phyloP scores from a whole-genome alignment of 1,140 invertebrate species.

The Ectropis grisescens region DNA sequence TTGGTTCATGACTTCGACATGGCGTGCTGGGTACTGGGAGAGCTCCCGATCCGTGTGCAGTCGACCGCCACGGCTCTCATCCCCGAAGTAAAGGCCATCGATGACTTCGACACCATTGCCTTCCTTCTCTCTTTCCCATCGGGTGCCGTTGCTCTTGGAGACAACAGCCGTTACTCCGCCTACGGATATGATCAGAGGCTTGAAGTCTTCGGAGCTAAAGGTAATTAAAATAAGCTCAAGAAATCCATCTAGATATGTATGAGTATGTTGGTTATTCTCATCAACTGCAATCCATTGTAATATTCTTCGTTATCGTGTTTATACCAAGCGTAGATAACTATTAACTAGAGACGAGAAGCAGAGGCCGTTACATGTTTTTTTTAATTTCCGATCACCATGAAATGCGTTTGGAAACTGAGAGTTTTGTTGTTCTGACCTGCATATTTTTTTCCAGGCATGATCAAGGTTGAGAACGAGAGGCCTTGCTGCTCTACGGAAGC shows the following conservation, averaged over 20 bases:
- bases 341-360: too few species aligned
- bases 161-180: slow-evolving; percentile 73
- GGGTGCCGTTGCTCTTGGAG: slow-evolving; percentile 74
- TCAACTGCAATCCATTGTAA: too few species aligned
- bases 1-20: slow-evolving; percentile 81
- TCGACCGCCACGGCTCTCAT: slow-evolving; percentile 69
- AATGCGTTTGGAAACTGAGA: too few species aligned
- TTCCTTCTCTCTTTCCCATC: slow-evolving; percentile 75
- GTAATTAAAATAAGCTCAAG: too few species aligned
- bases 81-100: slow-evolving; percentile 72
- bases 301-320: too few species aligned
- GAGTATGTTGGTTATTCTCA: too few species aligned
- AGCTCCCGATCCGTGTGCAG: slow-evolving; percentile 72
- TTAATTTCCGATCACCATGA: too few species aligned
- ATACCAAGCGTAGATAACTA: too few species aligned
- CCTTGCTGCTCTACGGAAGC: slow-evolving; percentile 63
- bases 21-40: slow-evolving; percentile 73
- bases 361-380: too few species aligned
- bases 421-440: too few species aligned
- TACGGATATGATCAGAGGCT: slow-evolving; percentile 82
- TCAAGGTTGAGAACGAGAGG: slow-evolving; percentile 72
- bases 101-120: slow-evolving; percentile 75
- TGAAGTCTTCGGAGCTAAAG: slow-evolving; percentile 74
- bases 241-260: too few species aligned
- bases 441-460: slow-evolving; percentile 55